These are phyloP conservation scores for Spinibarbus caldwelli DNA, from an alignment of 2,797 vertebrate species.

Conservation along the genomic window DNA sequence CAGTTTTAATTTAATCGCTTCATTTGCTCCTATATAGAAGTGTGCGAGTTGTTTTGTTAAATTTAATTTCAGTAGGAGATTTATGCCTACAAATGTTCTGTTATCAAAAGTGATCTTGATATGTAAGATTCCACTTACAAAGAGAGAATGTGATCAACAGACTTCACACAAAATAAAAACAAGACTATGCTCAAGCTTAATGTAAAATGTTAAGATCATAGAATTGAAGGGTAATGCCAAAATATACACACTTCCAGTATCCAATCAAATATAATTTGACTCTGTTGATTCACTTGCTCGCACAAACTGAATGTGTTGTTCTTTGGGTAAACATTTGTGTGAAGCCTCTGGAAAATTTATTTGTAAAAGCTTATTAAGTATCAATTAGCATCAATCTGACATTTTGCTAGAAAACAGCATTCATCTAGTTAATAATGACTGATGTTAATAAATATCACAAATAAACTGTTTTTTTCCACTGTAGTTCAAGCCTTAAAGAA, in stretches of 20 bases:
- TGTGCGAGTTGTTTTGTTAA: not conserved
- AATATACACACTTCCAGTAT: not conserved
- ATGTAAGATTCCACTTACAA: not conserved
- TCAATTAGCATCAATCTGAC: not conserved
- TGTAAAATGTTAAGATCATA: not conserved
- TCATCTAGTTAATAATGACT: not conserved
- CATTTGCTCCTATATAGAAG: not conserved
- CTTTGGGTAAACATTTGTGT: not conserved
- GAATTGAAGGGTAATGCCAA: not conserved
- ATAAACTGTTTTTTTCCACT: not conserved
- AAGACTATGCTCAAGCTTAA: not conserved
- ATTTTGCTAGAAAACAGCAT: not conserved
- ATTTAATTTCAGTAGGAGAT: not conserved
- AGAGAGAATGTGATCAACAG: not conserved
- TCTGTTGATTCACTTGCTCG: not conserved
- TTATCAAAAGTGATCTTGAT: slow-evolving; percentile 3
- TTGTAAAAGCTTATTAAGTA: no score
- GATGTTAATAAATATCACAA: not conserved
- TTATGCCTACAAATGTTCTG: not conserved
- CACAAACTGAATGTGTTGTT: not conserved
- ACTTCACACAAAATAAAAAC: not conserved
- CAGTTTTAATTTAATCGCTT: not conserved
- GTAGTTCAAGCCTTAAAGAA: not conserved
- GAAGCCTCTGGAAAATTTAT: not conserved
- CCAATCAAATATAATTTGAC: not conserved